phyloP scores from a whole-genome alignment of 2,113 vertebrate species.

The Epinephelus cyanopodus region DNA sequence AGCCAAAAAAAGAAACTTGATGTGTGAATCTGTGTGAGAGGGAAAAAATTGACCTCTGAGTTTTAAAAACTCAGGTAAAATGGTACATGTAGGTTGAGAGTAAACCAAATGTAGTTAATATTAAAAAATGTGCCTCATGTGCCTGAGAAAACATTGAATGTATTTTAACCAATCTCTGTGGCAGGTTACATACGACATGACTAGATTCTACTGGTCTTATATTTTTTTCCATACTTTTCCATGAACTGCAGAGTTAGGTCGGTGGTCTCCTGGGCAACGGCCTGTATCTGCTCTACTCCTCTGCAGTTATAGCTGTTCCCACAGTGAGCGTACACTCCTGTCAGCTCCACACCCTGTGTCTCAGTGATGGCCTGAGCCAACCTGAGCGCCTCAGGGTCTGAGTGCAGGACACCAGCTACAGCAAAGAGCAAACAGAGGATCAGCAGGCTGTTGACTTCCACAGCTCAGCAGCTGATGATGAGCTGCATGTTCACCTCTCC shows the following conservation, averaged over 20 bases:
- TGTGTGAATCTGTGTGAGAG: too few species aligned
- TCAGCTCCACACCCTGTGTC: constrained; percentile 78
- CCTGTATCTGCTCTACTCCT: constrained; percentile 82
- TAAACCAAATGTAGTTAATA: too few species aligned
- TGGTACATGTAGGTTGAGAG: too few species aligned
- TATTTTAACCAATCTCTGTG: neutral
- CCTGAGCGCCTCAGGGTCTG: constrained; percentile 74
- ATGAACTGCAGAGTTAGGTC: constrained; percentile 81
- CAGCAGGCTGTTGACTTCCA: neutral
- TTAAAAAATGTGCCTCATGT: too few species aligned
- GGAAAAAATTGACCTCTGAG: too few species aligned
- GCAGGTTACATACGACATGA: neutral
- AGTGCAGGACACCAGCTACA: constrained; percentile 84
- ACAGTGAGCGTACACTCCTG: constrained; percentile 88
- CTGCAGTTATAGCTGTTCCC: constrained; percentile 87
- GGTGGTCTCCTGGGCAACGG: constrained; percentile 84
- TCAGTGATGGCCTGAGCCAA: constrained; percentile 80
- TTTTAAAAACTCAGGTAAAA: too few species aligned
- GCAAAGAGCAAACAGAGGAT: neutral
- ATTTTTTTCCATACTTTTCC: constrained; percentile 79
- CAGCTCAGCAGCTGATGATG: neutral
- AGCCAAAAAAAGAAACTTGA: too few species aligned
- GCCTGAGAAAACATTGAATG: neutral
- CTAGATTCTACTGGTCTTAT: neutral
- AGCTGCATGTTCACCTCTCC: constrained; percentile 78